Base-by-base conservation (phyloP, 1,140 invertebrate species). In the Pectinophora gossypiella region DNA sequence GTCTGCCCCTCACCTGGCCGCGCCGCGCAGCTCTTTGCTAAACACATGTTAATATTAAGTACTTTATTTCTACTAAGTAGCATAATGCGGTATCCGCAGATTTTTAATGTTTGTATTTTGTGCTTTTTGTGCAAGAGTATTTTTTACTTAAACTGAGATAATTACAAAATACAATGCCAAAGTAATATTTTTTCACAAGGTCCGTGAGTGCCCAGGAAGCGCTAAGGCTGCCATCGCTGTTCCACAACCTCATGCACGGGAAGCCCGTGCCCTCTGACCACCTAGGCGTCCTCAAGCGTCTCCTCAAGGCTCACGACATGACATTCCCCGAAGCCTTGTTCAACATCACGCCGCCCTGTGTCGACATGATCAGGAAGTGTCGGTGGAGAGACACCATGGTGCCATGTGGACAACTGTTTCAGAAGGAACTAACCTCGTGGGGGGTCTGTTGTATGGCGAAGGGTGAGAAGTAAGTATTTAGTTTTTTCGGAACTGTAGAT, bases 391-490 rank as follows among this genome's bases (percentile, higher is more conserved):
- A 55, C 9, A 48, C 5, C 1, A 51, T 44, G 5, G 36, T 77
- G 12, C 51, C 69, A 0, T 83, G 82, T 48, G 48, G 47, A 0
- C 10, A 56, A 0, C 51, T 85, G 18, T 83, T 85, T 48, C 10
- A 56, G 0, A 71, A 68, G 35, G 60, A 72, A 16, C 18, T 82
- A 0, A 80, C 76, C 2, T 42, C 58, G 10, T 76, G 72, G 68
- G 27, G 79, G 0, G 48, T 72, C 0, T 85, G 82, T 51, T 85
- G 82, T 38, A 57, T 83, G 6, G 66, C 68, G 9, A 32, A n/a
- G 27, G n/a, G 9, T 1, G 27, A 32, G n/a, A 2, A 12, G 27
- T 32, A 32, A 32, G 27, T 32, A n/a, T n/a, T n/a, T n/a, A n/a
- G n/a, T n/a, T n/a, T n/a, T n/a, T n/a, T n/a, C n/a, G n/a, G n/a